Evolutionary conservation across 1,140 invertebrate genomes (phyloP), one percentile per base, ranked within the genome.

Genomic region (Aphidius ervi): DNA sequence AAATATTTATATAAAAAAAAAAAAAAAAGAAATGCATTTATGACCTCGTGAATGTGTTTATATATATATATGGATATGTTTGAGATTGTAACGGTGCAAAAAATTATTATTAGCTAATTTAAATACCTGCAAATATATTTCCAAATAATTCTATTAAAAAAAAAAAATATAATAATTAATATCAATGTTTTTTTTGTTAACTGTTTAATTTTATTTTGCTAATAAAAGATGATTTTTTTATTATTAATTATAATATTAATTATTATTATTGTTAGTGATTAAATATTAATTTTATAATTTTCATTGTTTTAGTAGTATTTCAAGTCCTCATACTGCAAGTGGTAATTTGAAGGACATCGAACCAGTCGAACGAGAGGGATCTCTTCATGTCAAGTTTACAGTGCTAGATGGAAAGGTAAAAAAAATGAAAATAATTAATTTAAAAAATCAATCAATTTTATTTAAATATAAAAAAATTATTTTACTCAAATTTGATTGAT

Each of bases 391-490:
- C 67, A 94, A 94, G 80, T 87, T 91, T 66, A 87, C 90, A 47
- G 84, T 89, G 70, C 83, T 89, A 61, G 90, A 92, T 77, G 88
- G 89, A 69, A 91, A 91, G 84, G 89, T 91, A 75, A 79, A 72
- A 65, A 60, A 57, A 56, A 55, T 59, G 20, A 7, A 46, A 6
- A 48, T 55, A n/a, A 39, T 52, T 52, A 9, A 20, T 54, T 42
- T 9, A 43, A 23, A 5, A 10, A 9, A 52, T 4, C 10, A 40
- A 23, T 5, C 6, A 16, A 46, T 46, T 3, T 45, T 56, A 45
- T 56, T 56, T 16, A 16, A 1, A 16, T 16, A 16, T 16, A 16
- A 16, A 16, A 16, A 16, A 16, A 16, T 16, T 16, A 16, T 16
- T 16, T 16, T 16, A 16, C 16, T 16, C 16, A 16, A 16, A 16